phyloP scores from a whole-genome alignment of 92 coral and sea anemone species.

The Parazoanthus swiftii region DNA sequence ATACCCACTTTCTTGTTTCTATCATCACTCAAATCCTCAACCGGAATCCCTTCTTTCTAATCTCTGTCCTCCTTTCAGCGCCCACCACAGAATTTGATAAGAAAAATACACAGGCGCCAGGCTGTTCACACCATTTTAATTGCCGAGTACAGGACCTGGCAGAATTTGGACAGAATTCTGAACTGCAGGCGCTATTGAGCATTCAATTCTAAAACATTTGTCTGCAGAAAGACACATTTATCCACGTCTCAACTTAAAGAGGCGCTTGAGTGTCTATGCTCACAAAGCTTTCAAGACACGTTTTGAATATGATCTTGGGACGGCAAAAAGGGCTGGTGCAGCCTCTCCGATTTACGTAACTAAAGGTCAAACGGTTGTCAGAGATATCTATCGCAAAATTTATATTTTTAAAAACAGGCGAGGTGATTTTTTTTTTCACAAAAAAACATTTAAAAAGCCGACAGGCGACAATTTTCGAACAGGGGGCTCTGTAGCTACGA shows the following conservation, averaged over 20 bases:
- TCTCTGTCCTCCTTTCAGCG: conserved; percentile 17
- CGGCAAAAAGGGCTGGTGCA: neutral
- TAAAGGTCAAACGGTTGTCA: neutral
- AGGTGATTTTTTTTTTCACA: neutral
- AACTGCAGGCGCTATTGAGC: neutral
- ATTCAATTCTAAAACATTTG: neutral
- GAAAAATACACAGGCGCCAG: conserved; percentile 31
- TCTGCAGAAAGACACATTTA: neutral
- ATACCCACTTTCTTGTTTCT: neutral
- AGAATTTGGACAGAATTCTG: neutral
- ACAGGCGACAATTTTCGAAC: neutral
- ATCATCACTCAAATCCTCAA: neutral
- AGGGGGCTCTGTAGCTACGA: neutral
- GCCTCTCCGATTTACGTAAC: neutral
- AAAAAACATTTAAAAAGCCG: neutral
- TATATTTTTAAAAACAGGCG: neutral
- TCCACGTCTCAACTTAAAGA: neutral
- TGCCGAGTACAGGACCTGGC: neutral
- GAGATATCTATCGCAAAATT: neutral
- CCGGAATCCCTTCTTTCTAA: neutral
- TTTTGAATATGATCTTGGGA: neutral
- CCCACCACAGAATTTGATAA: conserved; percentile 23
- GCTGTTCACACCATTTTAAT: conserved; percentile 11
- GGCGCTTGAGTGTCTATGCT: neutral
- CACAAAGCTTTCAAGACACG: neutral